Percentiles rank a stretch among this genome's conserved stretches.
Evolutionary conservation across 2,797 vertebrate species (phyloP).

Genomic region (Lagorchestes hirsutus): DNA sequence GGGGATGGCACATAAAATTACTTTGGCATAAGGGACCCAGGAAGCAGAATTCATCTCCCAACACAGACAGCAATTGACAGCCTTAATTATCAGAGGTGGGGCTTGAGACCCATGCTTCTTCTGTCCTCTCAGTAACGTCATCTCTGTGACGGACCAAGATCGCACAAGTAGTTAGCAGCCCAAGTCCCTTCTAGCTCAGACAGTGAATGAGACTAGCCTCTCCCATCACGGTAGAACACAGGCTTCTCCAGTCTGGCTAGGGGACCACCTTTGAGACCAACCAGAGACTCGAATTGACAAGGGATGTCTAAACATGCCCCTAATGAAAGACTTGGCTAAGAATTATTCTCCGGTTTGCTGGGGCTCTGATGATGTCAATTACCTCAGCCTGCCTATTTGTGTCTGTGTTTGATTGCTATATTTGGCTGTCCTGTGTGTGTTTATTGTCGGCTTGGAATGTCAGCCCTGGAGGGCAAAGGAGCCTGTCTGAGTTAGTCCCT

Average conservation of each 20-base stretch:
- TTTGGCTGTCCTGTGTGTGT: not conserved
- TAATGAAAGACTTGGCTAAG: not conserved
- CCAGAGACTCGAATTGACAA: not conserved
- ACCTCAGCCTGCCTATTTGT: not conserved
- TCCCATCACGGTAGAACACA: not conserved
- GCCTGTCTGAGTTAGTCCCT: not conserved
- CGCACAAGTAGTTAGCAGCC: not conserved
- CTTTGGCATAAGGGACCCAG: not conserved
- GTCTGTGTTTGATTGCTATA: not conserved
- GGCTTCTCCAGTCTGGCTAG: not conserved
- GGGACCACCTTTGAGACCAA: slow-evolving; percentile 6
- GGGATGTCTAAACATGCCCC: not conserved
- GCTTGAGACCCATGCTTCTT: not conserved
- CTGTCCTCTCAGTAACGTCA: not conserved
- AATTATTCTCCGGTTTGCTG: not conserved
- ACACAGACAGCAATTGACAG: not conserved
- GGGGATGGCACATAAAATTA: not conserved
- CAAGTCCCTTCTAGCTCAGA: not conserved
- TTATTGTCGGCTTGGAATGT: not conserved
- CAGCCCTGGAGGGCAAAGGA: not conserved
- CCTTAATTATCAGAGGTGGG: not conserved
- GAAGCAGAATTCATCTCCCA: not conserved
- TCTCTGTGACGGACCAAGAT: not conserved
- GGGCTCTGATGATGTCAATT: not conserved
- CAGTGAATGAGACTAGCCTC: not conserved